phyloP scores from a whole-genome alignment of 2,888 invertebrate species.

The Lithophane socia region DNA sequence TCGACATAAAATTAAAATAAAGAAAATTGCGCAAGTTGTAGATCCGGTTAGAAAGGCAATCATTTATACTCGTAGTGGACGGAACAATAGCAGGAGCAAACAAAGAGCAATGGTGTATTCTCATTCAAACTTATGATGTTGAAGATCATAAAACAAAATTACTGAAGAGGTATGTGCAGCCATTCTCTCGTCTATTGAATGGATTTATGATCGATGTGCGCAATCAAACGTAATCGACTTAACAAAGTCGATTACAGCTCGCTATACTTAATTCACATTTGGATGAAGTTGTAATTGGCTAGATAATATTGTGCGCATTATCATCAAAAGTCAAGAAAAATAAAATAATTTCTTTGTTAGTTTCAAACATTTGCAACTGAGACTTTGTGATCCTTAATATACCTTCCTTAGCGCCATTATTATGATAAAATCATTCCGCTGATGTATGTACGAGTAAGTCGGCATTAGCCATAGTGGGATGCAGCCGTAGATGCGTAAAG shows the following conservation, averaged over 20 bases:
- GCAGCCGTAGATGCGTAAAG: not conserved
- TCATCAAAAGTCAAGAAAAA: not conserved
- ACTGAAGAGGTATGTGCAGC: slow-evolving; percentile 7
- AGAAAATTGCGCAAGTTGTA: not conserved
- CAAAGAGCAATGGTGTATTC: slow-evolving; percentile 13
- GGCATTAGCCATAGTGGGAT: not conserved
- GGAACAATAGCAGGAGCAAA: slow-evolving; percentile 10
- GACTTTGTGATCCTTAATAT: not conserved
- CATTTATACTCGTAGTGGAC: not conserved
- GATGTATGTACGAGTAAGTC: not conserved
- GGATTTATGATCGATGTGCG: slow-evolving; percentile 5
- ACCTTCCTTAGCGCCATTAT: not conserved
- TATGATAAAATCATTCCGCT: not conserved
- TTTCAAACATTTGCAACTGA: not conserved
- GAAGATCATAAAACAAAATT: slow-evolving; percentile 9
- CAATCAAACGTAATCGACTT: slow-evolving; percentile 6
- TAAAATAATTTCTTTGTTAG: not conserved
- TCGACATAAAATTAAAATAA: not conserved
- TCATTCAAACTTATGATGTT: slow-evolving; percentile 10
- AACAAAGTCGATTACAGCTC: not conserved
- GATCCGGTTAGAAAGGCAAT: not conserved
- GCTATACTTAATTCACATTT: not conserved
- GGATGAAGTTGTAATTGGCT: not conserved
- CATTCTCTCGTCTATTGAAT: slow-evolving; percentile 3
- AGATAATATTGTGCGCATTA: not conserved